phyloP scores from a whole-genome alignment of 2,888 invertebrate genomes.

The Cataglyphis rosenhaueri region DNA sequence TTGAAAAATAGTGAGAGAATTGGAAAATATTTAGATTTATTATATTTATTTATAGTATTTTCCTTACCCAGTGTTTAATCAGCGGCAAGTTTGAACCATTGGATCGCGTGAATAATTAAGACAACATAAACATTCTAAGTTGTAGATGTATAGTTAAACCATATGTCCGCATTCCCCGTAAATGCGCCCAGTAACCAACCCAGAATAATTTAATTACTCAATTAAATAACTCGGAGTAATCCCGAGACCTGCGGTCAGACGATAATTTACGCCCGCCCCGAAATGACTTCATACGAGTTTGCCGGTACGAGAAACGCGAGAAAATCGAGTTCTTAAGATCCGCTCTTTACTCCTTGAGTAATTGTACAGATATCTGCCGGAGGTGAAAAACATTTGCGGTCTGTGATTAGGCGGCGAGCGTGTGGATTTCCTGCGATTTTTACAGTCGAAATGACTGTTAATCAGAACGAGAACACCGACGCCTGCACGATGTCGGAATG shows the following conservation, averaged over 20 bases:
- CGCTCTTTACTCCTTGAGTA: slow-evolving; percentile 36
- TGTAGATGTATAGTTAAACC: slow-evolving; percentile 4
- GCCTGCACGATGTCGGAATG: slow-evolving; percentile 58
- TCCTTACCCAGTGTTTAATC: neutral
- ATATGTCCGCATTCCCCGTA: neutral
- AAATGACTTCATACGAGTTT: slow-evolving; percentile 29
- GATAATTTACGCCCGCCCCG: slow-evolving; percentile 37
- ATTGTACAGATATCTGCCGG: slow-evolving; percentile 27
- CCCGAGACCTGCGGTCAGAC: neutral
- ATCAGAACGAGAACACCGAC: slow-evolving; percentile 74
- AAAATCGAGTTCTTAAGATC: slow-evolving; percentile 36
- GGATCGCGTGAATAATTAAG: neutral
- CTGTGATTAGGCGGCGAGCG: slow-evolving; percentile 45
- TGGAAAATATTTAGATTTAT: neutral
- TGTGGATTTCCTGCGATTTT: slow-evolving; percentile 65
- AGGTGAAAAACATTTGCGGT: slow-evolving; percentile 44
- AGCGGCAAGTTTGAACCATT: neutral
- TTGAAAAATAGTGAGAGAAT: slow-evolving; percentile 47
- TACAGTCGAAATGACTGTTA: slow-evolving; percentile 72
- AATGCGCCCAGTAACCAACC: neutral
- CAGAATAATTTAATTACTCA: slow-evolving; percentile 32
- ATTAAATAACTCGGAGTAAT: slow-evolving; percentile 35
- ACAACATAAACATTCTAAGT: neutral
- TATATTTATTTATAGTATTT: neutral
- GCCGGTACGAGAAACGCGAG: slow-evolving; percentile 23